Evolutionary conservation across 1,140 invertebrate species (phyloP).

Genomic region (Drosophila repleta): DNA sequence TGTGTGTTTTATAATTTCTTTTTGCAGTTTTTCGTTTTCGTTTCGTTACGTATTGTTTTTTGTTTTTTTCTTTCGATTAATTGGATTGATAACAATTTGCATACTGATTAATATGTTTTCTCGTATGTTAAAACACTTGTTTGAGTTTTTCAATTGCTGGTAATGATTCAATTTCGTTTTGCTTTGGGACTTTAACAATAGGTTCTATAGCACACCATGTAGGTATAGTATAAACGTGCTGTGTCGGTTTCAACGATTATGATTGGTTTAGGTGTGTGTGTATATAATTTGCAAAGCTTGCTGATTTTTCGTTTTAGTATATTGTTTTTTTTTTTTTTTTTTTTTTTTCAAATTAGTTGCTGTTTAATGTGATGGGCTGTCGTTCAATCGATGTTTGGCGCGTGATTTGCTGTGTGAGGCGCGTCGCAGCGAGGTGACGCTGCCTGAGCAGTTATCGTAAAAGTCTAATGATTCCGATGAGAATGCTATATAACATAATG

Average conservation of each 20-base stretch:
- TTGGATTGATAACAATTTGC: conserved; percentile 51
- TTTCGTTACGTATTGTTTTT: conserved; percentile 7
- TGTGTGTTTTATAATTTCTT: conserved; percentile 11
- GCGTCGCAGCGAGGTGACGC: conserved; percentile 82
- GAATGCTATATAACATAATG: conserved; percentile 74
- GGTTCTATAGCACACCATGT: conserved; percentile 5
- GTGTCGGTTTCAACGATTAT: conserved; percentile 19
- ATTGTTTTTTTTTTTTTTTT: conserved; percentile 12
- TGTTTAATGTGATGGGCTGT: conserved; percentile 82
- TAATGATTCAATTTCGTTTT: conserved; percentile 22
- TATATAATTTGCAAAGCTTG: conserved; percentile 36
- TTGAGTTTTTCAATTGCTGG: conserved; percentile 12
- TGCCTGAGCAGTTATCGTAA: conserved; percentile 83
- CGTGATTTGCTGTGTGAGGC: conserved; percentile 84
- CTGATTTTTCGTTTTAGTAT: conserved; percentile 8
- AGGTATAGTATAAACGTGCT: conserved; percentile 24
- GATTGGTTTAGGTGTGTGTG: conserved; percentile 28
- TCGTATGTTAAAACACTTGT: conserved; percentile 17
- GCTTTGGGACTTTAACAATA: conserved; percentile 41
- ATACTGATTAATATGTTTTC: conserved; percentile 18
- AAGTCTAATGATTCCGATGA: conserved; percentile 84
- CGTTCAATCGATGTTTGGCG: conserved; percentile 82
- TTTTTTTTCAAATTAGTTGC: conserved; percentile 31
- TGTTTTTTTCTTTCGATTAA: conserved; percentile 4
- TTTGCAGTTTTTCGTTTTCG: not conserved